These are phyloP conservation scores for human (Homo sapiens) DNA, from an alignment of 2,113 vertebrate genomes.

Conservation along the genomic window DNA sequence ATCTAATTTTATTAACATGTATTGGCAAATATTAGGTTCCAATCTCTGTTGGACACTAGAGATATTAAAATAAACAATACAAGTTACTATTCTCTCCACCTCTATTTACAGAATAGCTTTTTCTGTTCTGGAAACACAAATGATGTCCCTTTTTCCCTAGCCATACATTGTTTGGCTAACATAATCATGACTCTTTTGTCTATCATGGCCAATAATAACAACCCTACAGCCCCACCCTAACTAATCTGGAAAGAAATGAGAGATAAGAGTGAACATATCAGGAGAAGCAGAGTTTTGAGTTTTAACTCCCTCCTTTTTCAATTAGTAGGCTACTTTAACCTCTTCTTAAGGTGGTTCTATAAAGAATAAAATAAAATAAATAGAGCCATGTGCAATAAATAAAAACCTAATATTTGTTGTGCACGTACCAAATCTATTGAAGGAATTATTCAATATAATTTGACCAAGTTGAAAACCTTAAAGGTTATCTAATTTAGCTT, in stretches of 20 bases:
- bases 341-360: neutral
- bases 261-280: neutral
- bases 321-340: neutral
- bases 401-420: neutral
- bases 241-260: neutral
- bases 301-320: neutral
- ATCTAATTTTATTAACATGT: neutral
- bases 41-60: neutral
- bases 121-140: conserved; percentile 40
- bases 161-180: neutral
- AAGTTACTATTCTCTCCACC: neutral
- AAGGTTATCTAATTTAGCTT: neutral
- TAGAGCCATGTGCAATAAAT: neutral
- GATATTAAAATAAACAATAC: conserved; percentile 28
- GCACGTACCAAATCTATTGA: neutral
- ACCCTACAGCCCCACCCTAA: neutral
- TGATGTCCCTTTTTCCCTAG: neutral
- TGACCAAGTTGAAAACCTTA: neutral
- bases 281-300: neutral
- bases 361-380: neutral
- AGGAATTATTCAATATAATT: neutral
- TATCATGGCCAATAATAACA: neutral
- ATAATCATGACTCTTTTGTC: neutral
- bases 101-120: neutral
- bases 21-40: neutral